Percentiles rank a stretch among this genome's conserved stretches.
Conservation (phyloP, 2,113 vertebrate genomes). For the Falco punctatus region DNA sequence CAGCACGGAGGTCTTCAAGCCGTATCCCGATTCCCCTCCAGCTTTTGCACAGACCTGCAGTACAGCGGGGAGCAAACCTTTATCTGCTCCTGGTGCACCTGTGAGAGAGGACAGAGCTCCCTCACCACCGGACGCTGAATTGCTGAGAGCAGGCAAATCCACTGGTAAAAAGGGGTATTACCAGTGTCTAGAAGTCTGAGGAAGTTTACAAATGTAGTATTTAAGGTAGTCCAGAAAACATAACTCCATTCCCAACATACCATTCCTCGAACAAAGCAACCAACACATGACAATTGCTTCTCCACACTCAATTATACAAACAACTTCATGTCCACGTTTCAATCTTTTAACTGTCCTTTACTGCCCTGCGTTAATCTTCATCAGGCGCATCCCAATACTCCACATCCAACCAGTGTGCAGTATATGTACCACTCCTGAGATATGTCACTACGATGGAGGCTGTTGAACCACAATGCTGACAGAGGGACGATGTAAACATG, state of each 20-base stretch:
- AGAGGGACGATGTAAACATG: neutral
- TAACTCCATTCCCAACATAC: neutral
- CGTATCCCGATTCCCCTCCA: neutral
- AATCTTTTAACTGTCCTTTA: neutral
- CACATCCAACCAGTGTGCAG: neutral
- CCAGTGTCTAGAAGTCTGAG: neutral
- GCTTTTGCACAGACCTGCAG: neutral
- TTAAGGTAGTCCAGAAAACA: neutral
- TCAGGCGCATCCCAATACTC: neutral
- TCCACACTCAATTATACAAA: neutral
- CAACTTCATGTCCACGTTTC: neutral
- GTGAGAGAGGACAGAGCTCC: neutral
- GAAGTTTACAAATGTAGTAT: neutral
- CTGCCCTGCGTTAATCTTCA: neutral
- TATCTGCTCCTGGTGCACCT: neutral
- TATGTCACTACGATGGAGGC: rapidly evolving
- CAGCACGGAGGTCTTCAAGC: neutral
- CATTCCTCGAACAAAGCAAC: neutral
- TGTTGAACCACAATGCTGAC: neutral
- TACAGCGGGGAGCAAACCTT: neutral
- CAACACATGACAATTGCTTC: neutral
- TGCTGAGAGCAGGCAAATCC: neutral
- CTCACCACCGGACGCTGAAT: neutral
- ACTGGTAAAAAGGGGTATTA: neutral
- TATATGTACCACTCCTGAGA: neutral